These are phyloP conservation scores for Grus americana DNA, from an alignment of 2,113 vertebrate genomes.

Conservation along the genomic window DNA sequence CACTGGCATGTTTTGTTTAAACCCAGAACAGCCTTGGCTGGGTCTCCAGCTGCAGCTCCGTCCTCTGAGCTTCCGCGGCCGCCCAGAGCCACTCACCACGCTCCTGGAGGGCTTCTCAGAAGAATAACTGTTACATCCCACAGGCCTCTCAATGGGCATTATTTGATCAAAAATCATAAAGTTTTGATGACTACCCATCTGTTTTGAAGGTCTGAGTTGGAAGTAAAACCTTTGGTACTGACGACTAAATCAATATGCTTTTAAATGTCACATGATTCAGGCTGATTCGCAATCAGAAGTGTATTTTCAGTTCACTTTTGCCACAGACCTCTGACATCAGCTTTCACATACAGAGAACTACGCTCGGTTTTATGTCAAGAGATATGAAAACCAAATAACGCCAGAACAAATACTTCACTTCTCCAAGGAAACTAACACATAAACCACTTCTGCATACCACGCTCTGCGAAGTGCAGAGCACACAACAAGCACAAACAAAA, in stretches of 20 bases:
- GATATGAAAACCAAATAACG: background rate
- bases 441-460: background rate
- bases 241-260: background rate
- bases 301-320: constrained; percentile 18
- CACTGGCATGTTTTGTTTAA: constrained; percentile 17
- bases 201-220: background rate
- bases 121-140: background rate
- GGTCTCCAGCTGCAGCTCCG: background rate
- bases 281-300: background rate
- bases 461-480: background rate
- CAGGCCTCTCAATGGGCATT: background rate
- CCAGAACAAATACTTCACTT: constrained; percentile 44
- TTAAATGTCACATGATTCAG: background rate
- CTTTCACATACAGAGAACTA: background rate
- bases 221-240: background rate
- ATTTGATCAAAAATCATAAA: background rate
- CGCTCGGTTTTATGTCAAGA: background rate
- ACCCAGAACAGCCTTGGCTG: background rate
- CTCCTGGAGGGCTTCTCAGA: background rate
- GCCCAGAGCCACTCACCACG: background rate
- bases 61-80: background rate
- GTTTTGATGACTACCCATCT: background rate
- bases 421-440: background rate
- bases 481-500: constrained; percentile 16
- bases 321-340: background rate